Evolutionary conservation across 1,140 invertebrate species (phyloP).

Genomic region (Platyscapa corneri): DNA sequence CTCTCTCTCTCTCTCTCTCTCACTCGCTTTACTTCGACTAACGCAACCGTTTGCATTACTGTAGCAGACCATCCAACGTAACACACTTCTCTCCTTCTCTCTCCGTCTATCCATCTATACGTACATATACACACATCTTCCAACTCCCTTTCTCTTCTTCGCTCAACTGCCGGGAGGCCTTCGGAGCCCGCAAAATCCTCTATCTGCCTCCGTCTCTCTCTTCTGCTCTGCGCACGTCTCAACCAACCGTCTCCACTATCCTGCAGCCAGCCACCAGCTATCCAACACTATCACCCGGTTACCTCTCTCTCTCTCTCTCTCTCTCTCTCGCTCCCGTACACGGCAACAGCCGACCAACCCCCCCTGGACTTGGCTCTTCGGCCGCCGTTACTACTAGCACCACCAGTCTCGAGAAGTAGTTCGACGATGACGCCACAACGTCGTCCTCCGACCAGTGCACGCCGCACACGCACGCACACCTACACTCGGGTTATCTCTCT

Average conservation of each 20-base stretch:
- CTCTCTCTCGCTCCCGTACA: constrained; percentile 46
- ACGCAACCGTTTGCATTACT: neutral
- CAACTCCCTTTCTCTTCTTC: constrained; percentile 51
- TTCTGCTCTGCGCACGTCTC: constrained; percentile 49
- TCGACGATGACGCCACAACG: constrained; percentile 26
- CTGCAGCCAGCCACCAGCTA: constrained; percentile 43
- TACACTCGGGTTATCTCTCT: neutral
- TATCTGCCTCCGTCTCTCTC: neutral
- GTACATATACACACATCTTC: neutral
- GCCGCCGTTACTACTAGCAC: constrained; percentile 23
- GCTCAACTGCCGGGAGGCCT: constrained; percentile 19
- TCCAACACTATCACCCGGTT: constrained; percentile 8
- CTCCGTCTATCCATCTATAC: constrained; percentile 42
- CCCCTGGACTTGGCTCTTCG: constrained; percentile 11
- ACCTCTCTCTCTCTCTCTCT: constrained; percentile 17
- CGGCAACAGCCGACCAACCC: neutral
- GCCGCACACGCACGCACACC: constrained; percentile 56
- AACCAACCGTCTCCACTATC: constrained; percentile 44
- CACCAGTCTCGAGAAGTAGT: constrained; percentile 26
- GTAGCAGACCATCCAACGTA: constrained; percentile 15
- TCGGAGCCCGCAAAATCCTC: constrained; percentile 16
- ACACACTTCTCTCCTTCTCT: constrained; percentile 34
- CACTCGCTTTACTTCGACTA: constrained; percentile 39
- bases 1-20: constrained; percentile 54
- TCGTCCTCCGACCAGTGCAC: neutral